Evolutionary conservation across 1,140 invertebrate species (phyloP), one percentile per base, ranked within the genome.

Genomic region (Medauroidea extradentata): DNA sequence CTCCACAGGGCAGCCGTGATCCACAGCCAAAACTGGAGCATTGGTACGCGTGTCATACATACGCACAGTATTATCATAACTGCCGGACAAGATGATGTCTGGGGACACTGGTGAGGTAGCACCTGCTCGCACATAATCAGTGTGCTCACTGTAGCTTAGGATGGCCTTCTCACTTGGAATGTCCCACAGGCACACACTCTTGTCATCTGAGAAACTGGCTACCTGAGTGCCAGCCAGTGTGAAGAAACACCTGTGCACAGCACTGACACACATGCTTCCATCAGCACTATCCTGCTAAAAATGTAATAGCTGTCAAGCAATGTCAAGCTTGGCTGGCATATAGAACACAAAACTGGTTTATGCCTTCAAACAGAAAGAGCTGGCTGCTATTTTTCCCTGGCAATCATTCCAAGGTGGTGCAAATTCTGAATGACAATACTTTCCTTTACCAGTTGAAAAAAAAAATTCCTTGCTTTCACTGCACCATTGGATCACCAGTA

Each of bases 131-230:
- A 93, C 80, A 73, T 94, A 94, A 76, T 95, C 93, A 27, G 71
- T 81, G 73, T 96, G 93, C 52, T 83, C 84, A 58, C 84, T 81
- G 70, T 88, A 94, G 18, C 75, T 82, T 29, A 78, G 64, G 69
- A 85, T 65, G 79, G 83, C 78, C 63, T 85, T 83, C 74, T 96
- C 92, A 66, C 81, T 90, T 4, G 89, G 79, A 69, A 98, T 89
- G 70, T 98, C 94, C 93, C 94, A 98, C 9, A 96, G 63, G 61
- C 80, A 79, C 7, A 91, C 83, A n/a, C 86, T 82, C 75, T 94
- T 95, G 72, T 99, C 96, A 79, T 99, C 95, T 7, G 93, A 93
- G 73, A 93, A 96, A 67, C 94, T 95, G 5, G 89, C 81, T 27
- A 98, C 79, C 56, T 89, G 87, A 27, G 85, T 73, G 67, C 89